Percentiles rank a stretch among this genome's conserved stretches.
These are phyloP conservation scores for Thaumatotibia leucotreta DNA, from an alignment of 1,140 invertebrate genomes.

Conservation along the genomic window DNA sequence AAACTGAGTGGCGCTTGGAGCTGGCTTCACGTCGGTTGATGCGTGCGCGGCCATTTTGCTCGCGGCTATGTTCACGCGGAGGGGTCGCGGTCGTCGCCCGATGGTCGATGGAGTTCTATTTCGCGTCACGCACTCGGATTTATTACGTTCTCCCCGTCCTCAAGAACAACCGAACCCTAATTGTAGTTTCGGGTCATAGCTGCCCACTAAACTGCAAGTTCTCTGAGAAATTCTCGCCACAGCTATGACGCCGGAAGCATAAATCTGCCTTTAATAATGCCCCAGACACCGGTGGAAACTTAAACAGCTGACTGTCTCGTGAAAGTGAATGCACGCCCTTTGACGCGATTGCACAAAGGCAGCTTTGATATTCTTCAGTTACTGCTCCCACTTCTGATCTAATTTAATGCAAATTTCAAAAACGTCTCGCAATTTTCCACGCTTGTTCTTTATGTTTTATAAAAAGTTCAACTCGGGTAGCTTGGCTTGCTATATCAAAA, in stretches of 20 bases:
- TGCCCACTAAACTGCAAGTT: neutral
- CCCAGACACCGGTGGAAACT: slow-evolving; percentile 1
- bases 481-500: no score
- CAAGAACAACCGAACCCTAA: slow-evolving; percentile 2
- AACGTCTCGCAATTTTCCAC: neutral
- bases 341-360: neutral
- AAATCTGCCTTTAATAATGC: slow-evolving; percentile 5
- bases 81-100: slow-evolving; percentile 59
- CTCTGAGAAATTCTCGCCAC: neutral
- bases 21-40: slow-evolving; percentile 54
- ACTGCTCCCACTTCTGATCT: neutral
- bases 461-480: neutral
- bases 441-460: neutral
- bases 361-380: neutral
- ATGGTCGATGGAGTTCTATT: slow-evolving; percentile 62
- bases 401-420: neutral
- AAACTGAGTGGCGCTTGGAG: slow-evolving; percentile 67
- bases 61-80: slow-evolving; percentile 56
- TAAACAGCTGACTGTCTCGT: slow-evolving; percentile 1
- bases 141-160: slow-evolving; percentile 36
- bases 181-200: neutral
- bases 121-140: slow-evolving; percentile 60
- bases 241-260: neutral
- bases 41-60: slow-evolving; percentile 40
- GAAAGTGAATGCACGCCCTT: slow-evolving; percentile 4